These are phyloP conservation scores for Caenorhabditis japonica DNA, from an alignment of 2,888 invertebrate species.

Conservation along the genomic window DNA sequence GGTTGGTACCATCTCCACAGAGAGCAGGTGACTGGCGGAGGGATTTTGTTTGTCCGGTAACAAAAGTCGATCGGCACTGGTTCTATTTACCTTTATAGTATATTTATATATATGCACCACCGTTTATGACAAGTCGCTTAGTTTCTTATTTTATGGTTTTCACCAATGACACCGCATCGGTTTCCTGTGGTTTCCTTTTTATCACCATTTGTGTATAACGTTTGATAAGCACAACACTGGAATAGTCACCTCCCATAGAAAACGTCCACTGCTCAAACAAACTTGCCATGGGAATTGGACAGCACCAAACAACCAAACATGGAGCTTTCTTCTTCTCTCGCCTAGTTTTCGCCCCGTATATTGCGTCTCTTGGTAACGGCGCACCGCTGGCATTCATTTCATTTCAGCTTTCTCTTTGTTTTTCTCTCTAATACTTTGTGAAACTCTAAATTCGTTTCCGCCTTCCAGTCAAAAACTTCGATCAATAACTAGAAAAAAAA, in stretches of 20 bases:
- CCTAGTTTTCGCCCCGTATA: slow-evolving; percentile 14
- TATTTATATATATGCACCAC: slow-evolving; percentile 36
- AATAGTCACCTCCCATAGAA: slow-evolving; percentile 33
- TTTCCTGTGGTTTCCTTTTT: background rate
- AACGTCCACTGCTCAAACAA: slow-evolving; percentile 26
- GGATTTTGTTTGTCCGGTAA: slow-evolving; percentile 42
- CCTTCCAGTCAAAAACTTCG: too few relatives aligned
- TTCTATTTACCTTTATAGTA: too few relatives aligned
- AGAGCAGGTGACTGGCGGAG: slow-evolving; percentile 45
- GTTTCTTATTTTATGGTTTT: background rate
- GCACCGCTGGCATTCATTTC: slow-evolving; percentile 2
- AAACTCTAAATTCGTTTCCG: too few relatives aligned
- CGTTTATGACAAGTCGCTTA: slow-evolving; percentile 52
- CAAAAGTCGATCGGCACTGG: slow-evolving; percentile 47
- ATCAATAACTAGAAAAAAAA: too few relatives aligned
- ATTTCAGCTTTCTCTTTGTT: background rate
- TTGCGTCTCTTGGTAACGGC: slow-evolving; percentile 40
- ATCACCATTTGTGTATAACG: too few relatives aligned
- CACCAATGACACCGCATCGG: background rate
- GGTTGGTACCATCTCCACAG: slow-evolving; percentile 40
- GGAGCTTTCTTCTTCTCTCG: slow-evolving; percentile 14
- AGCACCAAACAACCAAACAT: slow-evolving; percentile 47
- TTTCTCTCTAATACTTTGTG: background rate
- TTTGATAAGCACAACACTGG: slow-evolving; percentile 12
- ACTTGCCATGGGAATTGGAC: slow-evolving; percentile 5